Evolutionary conservation across 2,888 invertebrate species (phyloP).

Genomic region (Nomada fabriciana): DNA sequence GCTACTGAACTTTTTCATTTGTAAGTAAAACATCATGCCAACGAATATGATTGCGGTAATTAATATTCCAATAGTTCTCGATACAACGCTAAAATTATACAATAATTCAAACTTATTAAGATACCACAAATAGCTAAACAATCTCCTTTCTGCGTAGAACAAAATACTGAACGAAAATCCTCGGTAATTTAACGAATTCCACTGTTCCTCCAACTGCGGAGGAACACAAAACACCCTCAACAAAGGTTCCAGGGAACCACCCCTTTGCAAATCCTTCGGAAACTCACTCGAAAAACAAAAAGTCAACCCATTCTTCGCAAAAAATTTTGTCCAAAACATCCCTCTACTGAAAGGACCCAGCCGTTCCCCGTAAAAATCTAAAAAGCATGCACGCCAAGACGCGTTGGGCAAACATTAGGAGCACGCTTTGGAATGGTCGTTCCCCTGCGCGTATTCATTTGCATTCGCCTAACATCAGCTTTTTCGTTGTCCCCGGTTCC

Average conservation of each 20-base stretch:
- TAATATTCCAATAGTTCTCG: no score
- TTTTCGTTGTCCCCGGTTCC: slow-evolving; percentile 59
- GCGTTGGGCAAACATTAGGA: slow-evolving; percentile 33
- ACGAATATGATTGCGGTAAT: no score
- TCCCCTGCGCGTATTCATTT: slow-evolving; percentile 53
- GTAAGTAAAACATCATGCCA: no score
- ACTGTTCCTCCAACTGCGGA: background rate
- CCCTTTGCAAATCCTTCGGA: background rate
- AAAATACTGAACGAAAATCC: no score
- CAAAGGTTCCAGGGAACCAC: background rate
- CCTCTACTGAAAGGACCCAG: background rate
- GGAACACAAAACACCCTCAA: background rate
- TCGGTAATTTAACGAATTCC: background rate
- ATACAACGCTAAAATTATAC: no score
- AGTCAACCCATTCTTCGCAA: slow-evolving; percentile 2
- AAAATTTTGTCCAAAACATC: background rate
- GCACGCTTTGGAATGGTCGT: slow-evolving; percentile 32
- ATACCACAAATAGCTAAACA: no score
- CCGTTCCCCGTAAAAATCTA: slow-evolving; percentile 17
- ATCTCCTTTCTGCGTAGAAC: no score
- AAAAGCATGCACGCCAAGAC: slow-evolving; percentile 28
- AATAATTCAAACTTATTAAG: no score
- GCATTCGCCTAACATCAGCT: slow-evolving; percentile 65
- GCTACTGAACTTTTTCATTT: no score
- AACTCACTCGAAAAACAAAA: background rate